A percentile compares a stretch with the other conserved stretches of the same genome.
phyloP scores from a whole-genome alignment of 2,113 vertebrate genomes.

The Cryptotis parvus region DNA sequence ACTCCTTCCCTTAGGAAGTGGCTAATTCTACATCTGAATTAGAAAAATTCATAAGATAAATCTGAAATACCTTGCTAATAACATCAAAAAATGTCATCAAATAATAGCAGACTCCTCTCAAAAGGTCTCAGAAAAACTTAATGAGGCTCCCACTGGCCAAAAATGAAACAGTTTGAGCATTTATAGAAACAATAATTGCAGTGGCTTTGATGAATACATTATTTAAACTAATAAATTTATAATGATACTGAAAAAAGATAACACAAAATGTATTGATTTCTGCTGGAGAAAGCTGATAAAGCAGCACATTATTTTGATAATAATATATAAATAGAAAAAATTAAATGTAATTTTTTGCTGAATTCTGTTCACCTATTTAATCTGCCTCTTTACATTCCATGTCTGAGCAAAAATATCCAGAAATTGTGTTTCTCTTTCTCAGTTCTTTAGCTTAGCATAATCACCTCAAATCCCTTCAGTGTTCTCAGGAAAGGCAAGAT shows the following conservation, averaged over 20 bases:
- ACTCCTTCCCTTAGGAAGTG: not conserved
- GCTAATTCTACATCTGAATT: not conserved
- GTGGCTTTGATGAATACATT: not conserved
- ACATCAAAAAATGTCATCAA: not conserved
- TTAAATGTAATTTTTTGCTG: not conserved
- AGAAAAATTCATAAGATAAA: not conserved
- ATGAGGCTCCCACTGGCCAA: not conserved
- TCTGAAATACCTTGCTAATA: not conserved
- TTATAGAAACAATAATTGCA: not conserved
- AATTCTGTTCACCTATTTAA: too few species aligned
- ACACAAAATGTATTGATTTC: not conserved
- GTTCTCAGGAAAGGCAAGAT: not conserved
- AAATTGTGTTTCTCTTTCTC: not conserved
- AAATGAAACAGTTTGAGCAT: not conserved
- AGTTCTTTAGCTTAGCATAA: not conserved
- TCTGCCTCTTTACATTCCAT: too few species aligned
- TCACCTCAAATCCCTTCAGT: not conserved
- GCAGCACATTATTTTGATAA: conserved; percentile 13
- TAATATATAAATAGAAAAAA: not conserved
- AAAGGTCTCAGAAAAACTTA: not conserved
- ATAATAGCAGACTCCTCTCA: not conserved
- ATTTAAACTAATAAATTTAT: not conserved
- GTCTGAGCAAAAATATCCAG: too few species aligned
- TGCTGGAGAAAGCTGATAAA: not conserved
- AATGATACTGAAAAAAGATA: not conserved